Conservation (phyloP, 2,113 vertebrate species). For the Rhinichthys klamathensis region DNA sequence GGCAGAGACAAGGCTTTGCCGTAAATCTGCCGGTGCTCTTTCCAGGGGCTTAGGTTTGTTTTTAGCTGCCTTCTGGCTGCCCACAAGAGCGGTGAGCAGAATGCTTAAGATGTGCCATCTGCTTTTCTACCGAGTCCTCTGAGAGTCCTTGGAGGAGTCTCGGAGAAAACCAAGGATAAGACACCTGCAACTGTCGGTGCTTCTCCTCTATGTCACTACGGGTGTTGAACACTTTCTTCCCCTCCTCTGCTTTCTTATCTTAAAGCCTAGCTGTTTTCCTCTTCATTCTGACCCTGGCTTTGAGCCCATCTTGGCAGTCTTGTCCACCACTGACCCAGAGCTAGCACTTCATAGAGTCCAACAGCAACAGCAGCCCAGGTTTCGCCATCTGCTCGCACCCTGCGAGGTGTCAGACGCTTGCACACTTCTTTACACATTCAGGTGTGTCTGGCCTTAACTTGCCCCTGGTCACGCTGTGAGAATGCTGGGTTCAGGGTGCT, state of each 20-base stretch:
- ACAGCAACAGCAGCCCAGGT: slow-evolving; percentile 54
- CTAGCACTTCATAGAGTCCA: slow-evolving; percentile 33
- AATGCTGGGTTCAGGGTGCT: neutral
- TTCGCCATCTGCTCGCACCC: slow-evolving; percentile 43
- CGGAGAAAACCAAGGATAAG: slow-evolving; percentile 1
- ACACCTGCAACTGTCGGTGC: slow-evolving; percentile 27
- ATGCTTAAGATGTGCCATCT: slow-evolving; percentile 57
- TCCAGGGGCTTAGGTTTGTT: slow-evolving; percentile 44
- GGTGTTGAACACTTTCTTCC: too few relatives aligned
- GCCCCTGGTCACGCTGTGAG: slow-evolving; percentile 14
- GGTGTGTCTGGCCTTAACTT: slow-evolving; percentile 41
- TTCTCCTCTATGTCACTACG: slow-evolving; percentile 6
- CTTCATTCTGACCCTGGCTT: slow-evolving; percentile 34
- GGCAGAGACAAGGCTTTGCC: slow-evolving; percentile 27
- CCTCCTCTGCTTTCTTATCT: neutral
- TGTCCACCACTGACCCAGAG: slow-evolving; percentile 32
- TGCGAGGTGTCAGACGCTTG: slow-evolving; percentile 45
- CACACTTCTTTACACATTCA: neutral
- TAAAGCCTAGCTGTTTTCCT: neutral
- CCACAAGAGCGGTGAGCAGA: slow-evolving; percentile 43
- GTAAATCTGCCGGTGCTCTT: slow-evolving; percentile 48
- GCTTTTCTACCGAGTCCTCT: slow-evolving; percentile 47
- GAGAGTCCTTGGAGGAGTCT: slow-evolving; percentile 49
- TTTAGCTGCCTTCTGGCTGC: slow-evolving; percentile 46
- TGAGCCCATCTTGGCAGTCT: slow-evolving; percentile 37